Base-by-base conservation (phyloP, 2,113 vertebrate genomes). In the Myotis yumanensis region DNA sequence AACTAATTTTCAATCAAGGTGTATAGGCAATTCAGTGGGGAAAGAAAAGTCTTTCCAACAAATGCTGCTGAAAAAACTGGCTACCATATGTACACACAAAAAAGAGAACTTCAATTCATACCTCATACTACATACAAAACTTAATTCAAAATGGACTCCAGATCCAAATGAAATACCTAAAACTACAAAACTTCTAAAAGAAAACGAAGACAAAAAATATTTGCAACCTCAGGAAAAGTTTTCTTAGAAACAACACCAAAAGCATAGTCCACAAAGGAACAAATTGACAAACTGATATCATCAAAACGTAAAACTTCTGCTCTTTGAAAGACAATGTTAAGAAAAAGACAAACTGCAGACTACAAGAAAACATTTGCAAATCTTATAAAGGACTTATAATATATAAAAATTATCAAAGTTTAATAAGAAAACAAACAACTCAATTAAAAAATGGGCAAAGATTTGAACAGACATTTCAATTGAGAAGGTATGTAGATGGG, bases 301-400 rank as follows among this genome's bases (percentile, higher is more conserved):
- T 62, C 71, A 81, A 90, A 75, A 75, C 32, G 14, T 48, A 82
- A 79, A 93, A 77, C 28, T 81, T 82, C 73, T 81, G 51, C 10
- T 77, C 83, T 91, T 91, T 83, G 54, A 95, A 83, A 89, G 37
- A 46, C 2, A 40, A 23, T 62, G 11, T 30, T 62, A 75, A 64
- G 30, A 75, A 95, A 92, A 82, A 79, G 66, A 91, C 72, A 75
- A 90, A 16, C n/a, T 40, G 83, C 8, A 93, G 54, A 52, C 48
- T 23, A 9, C 16, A 86, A 93, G 25, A 82, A 96, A 86, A 68
- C 66, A 94, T 46, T 43, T 92, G 9, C 10, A 92, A 90, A 85
- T 54, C 20, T 80, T 43, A 51, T 22, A 89, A 82, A 75, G 35
- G 22, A 86, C 35, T 72, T 54, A 20, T 7, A 86, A 71, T 57